Percentiles rank a stretch among this genome's conserved stretches.
These are phyloP conservation scores for Nymphalis polychloros DNA, from an alignment of 2,888 invertebrate species.

Conservation along the genomic window DNA sequence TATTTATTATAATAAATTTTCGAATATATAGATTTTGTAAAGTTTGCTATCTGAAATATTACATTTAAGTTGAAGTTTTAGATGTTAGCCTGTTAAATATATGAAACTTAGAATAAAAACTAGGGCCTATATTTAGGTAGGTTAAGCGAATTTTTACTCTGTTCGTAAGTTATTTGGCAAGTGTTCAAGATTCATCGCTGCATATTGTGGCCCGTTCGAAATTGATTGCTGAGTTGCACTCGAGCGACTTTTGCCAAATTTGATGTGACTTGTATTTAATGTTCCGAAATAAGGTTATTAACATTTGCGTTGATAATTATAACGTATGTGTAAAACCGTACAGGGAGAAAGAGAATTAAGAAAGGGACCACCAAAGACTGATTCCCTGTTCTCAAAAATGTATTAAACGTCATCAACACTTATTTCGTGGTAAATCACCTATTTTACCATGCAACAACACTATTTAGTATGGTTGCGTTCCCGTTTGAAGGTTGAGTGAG, in stretches of 20 bases:
- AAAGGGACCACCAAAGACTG: too few relatives aligned
- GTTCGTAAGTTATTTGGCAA: slow-evolving; percentile 38
- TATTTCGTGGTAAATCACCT: too few relatives aligned
- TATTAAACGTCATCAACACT: too few relatives aligned
- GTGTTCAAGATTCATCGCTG: slow-evolving; percentile 34
- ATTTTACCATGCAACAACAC: too few relatives aligned
- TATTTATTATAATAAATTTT: neutral
- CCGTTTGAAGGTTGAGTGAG: too few relatives aligned
- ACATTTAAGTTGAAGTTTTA: neutral
- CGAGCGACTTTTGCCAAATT: slow-evolving; percentile 32
- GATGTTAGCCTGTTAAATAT: slow-evolving; percentile 4
- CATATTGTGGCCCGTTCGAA: slow-evolving; percentile 34
- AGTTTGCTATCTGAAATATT: neutral
- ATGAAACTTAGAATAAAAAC: slow-evolving; percentile 25
- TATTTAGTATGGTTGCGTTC: too few relatives aligned
- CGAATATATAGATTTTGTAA: neutral
- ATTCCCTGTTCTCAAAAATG: too few relatives aligned
- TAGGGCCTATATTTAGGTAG: slow-evolving; percentile 29
- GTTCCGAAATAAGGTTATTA: slow-evolving; percentile 2
- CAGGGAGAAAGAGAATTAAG: too few relatives aligned
- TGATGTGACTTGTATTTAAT: slow-evolving; percentile 26
- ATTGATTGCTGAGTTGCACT: slow-evolving; percentile 34
- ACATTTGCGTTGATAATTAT: neutral
- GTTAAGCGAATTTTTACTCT: slow-evolving; percentile 38
- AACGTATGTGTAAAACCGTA: too few relatives aligned